Evolutionary conservation across 2,888 invertebrate genomes (phyloP).

Genomic region (Myopa testacea): DNA sequence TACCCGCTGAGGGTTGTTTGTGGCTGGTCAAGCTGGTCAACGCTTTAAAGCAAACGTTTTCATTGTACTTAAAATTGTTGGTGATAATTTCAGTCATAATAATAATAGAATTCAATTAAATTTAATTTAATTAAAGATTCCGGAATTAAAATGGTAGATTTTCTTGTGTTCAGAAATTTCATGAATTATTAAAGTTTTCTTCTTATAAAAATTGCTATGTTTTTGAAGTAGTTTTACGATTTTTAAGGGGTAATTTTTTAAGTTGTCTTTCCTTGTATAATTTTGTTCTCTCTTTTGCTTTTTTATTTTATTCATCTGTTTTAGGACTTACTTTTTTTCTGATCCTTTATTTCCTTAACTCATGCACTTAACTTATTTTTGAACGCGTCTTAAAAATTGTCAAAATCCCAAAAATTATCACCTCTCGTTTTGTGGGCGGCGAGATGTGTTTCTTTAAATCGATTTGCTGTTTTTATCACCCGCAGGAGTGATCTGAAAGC

Average conservation of each 20-base stretch:
- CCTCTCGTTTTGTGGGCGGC: neutral
- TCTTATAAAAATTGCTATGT: no score
- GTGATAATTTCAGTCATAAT: conserved; percentile 18
- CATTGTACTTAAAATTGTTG: neutral
- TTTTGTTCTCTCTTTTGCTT: neutral
- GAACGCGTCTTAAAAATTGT: neutral
- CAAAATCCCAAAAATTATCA: conserved; percentile 31
- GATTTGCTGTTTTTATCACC: conserved; percentile 25
- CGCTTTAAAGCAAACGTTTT: conserved; percentile 23
- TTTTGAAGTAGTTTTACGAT: no score
- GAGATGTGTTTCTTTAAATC: neutral
- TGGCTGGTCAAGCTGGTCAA: conserved; percentile 1
- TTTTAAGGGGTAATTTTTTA: neutral
- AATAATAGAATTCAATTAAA: neutral
- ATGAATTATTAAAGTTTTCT: no score
- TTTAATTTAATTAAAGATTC: neutral
- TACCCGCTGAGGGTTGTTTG: neutral
- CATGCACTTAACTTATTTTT: neutral
- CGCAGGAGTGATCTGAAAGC: neutral
- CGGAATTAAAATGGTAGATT: neutral
- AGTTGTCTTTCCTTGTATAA: neutral
- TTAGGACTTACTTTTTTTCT: neutral
- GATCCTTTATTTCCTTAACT: neutral
- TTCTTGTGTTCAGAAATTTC: no score
- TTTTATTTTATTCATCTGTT: neutral